Evolutionary conservation across 1,140 invertebrate species (phyloP), one percentile per base, ranked within the genome.

Genomic region (Ostrea edulis): DNA sequence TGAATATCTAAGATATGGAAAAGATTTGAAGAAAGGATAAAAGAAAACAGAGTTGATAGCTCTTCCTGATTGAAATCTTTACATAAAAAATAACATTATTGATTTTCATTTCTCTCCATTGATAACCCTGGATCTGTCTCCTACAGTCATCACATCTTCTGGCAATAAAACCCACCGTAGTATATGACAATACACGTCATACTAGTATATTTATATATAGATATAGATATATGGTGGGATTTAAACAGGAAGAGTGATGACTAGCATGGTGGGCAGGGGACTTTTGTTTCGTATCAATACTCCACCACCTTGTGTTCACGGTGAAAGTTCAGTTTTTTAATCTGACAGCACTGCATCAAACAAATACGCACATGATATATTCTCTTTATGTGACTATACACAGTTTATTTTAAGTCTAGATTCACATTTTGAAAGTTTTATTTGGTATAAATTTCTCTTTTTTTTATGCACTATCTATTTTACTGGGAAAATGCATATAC

Each of bases 261-360:
- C 68, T 29, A 4, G 29, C 11, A 14, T 14, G 25, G 68, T 29
- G 25, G 25, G 25, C n/a, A 71, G 68, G 68, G 68, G 68, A 35
- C 11, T 35, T 77, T 35, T 77, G 11, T 7, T 25, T 77, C 35
- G 9, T 77, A 29, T 77, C 68, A 77, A 77, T 77, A 77, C 68
- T 77, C 68, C 68, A 77, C 68, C 68, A 77, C 29, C 29, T 77
- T 77, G 68, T 77, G 68, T 77, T 77, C 68, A 77, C 2, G 55
- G 55, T 29, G 8, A 77, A 35, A 35, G 25, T 29, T 77, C 14
- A 29, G 14, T 77, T 77, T 25, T 29, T 35, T 77, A 25, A 3
- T 29, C 68, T 44, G 35, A 44, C 35, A 77, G 68, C 68, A 77
- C 68, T 77, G 68, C 68, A 25, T 77, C 11, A 5, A 35, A 77